phyloP scores from a whole-genome alignment of 2,113 vertebrate species.

The Neodontobutis hainanensis region DNA sequence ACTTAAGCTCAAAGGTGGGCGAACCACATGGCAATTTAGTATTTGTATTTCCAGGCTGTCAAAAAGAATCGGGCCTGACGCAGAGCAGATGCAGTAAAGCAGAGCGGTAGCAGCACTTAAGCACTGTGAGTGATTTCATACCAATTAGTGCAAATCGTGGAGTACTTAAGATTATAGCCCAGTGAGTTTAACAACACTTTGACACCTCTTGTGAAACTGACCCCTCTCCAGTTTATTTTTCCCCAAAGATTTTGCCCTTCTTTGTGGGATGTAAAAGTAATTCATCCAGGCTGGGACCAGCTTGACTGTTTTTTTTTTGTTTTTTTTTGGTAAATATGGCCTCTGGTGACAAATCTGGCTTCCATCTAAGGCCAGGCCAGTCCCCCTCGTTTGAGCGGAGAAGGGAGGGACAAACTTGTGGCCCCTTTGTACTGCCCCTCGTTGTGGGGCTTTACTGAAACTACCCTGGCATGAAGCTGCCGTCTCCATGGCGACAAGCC shows the following conservation, averaged over 20 bases:
- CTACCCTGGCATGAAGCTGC: constrained; percentile 72
- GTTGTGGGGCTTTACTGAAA: constrained; percentile 64
- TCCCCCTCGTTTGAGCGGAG: constrained; percentile 39
- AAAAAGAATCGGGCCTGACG: constrained; percentile 74
- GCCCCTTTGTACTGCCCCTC: constrained; percentile 52
- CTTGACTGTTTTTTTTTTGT: constrained; percentile 20
- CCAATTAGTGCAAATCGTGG: constrained; percentile 80
- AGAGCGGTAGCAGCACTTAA: constrained; percentile 72
- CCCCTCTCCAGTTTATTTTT: constrained; percentile 63
- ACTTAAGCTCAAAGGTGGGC: constrained; percentile 67
- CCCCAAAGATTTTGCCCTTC: constrained; percentile 47
- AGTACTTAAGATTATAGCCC: constrained; percentile 79
- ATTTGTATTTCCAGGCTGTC: constrained; percentile 76
- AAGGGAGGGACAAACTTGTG: constrained; percentile 53
- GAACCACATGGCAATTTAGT: constrained; percentile 55
- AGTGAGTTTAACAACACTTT: constrained; percentile 75
- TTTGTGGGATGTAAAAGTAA: constrained; percentile 44
- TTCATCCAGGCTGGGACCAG: constrained; percentile 47
- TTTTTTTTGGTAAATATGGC: constrained; percentile 36
- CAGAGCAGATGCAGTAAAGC: constrained; percentile 69
- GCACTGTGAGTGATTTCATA: constrained; percentile 76
- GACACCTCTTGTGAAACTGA: constrained; percentile 73
- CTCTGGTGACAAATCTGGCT: constrained; percentile 59
- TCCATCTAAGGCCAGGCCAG: constrained; percentile 43
- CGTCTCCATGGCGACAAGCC: constrained; percentile 79